Base-by-base conservation (phyloP, 2,113 vertebrate species). In the Vulpes lagopus region DNA sequence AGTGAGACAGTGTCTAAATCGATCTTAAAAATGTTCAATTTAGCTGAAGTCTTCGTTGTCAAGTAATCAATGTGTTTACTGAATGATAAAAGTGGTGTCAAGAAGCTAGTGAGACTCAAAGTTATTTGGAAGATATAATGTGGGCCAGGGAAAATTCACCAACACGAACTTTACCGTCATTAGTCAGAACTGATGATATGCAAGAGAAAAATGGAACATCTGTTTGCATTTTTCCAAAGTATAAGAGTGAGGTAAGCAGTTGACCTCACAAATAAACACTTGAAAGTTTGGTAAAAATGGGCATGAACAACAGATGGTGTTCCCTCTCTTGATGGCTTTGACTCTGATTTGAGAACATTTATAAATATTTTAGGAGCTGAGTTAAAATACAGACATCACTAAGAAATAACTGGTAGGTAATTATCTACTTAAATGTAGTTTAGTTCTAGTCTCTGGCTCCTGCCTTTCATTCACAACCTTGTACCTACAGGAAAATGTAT, bases 61-160 rank as follows among this genome's bases (percentile, higher is more conserved):
- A 97, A 97, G 94, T 69, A 97, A 96, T 98, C 91, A 95, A 2
- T 96, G 69, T 96, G 57, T 97, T 98, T 97, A 97, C 55, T 93
- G 84, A 95, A 60, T 98, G 94, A 97, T 94, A 81, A 97, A 97
- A 98, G 78, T 43, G 0, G 55, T 97, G 51, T 96, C 90, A 97
- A 94, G 59, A 84, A 97, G 69, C 9, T 88, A 96, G 30, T 0
- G 62, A 96, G 96, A 85, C 30, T 92, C 32, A 43, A 91, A 91
- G 67, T 92, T 98, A 96, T 89, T 97, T 84, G 25, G 82, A 92
- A 94, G 35, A 82, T 60, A 20, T 57, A 96, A 92, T 20, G 82
- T 1, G 76, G 84, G 16, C 8, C 76, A 95, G 92, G 22, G 27
- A 97, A 95, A 96, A 94, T 62, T 82, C 12, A 95, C 32, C 43